Percentiles rank a stretch among this genome's conserved stretches.
Conservation (phyloP, 2,888 invertebrate genomes). For the Vesta saturnalis region DNA sequence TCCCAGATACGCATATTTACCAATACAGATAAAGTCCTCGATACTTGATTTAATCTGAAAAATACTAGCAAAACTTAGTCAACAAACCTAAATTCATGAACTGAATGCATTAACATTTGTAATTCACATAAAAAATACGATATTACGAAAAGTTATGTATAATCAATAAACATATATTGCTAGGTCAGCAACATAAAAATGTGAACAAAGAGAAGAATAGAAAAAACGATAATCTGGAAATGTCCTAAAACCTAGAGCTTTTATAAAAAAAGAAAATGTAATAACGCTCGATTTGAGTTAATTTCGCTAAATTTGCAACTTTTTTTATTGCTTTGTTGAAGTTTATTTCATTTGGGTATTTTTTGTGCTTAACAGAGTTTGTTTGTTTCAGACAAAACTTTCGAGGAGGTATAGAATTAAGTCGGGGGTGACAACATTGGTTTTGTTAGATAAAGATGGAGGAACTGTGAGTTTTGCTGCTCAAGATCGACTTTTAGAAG, state of each 20-base stretch:
- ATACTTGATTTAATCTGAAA: too few relatives aligned
- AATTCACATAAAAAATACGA: constrained; percentile 6
- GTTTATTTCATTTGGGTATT: neutral
- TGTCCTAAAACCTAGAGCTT: neutral
- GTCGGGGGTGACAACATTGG: constrained; percentile 79
- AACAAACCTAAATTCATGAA: too few relatives aligned
- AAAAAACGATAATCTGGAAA: neutral
- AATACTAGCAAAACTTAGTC: too few relatives aligned
- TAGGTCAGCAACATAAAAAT: neutral
- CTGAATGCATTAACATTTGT: neutral
- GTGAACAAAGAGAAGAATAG: neutral
- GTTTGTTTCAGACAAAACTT: constrained; percentile 72
- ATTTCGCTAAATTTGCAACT: neutral
- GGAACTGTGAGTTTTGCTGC: constrained; percentile 70
- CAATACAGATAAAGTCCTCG: too few relatives aligned
- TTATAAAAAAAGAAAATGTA: too few relatives aligned
- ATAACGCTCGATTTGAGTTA: too few relatives aligned
- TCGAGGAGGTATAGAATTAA: constrained; percentile 81
- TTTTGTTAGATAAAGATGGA: constrained; percentile 75
- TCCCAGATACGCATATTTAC: too few relatives aligned
- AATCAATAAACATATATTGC: neutral
- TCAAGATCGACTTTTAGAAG: constrained; percentile 73
- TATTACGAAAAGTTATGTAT: neutral
- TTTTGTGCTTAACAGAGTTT: neutral
- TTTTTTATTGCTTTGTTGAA: neutral